phyloP scores from a whole-genome alignment of 2,797 vertebrate genomes.

The Phalanger gymnotis region DNA sequence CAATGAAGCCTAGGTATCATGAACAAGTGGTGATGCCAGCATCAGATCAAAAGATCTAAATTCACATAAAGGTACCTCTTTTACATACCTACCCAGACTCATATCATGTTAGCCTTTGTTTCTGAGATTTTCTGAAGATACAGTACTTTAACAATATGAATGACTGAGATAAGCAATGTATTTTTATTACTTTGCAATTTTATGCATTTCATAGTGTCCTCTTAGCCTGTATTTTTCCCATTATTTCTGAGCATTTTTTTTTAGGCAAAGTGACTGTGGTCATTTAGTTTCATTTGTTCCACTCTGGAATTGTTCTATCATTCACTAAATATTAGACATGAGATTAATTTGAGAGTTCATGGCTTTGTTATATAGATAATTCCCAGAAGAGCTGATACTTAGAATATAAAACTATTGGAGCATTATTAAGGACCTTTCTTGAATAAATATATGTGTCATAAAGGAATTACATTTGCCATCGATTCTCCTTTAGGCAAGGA shows the following conservation, averaged over 20 bases:
- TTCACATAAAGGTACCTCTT: neutral
- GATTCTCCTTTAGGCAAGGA: neutral
- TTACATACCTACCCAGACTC: neutral
- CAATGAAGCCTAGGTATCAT: neutral
- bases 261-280: neutral
- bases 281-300: neutral
- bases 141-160: neutral
- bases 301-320: neutral
- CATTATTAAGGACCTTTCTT: neutral
- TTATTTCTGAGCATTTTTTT: neutral
- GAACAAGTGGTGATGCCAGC: neutral
- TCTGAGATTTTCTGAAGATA: neutral
- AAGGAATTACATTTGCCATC: neutral
- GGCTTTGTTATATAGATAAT: neutral
- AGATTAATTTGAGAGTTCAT: too few relatives aligned
- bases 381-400: neutral
- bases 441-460: neutral
- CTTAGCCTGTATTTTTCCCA: fast-evolving
- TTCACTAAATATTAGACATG: neutral
- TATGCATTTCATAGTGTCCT: too few relatives aligned
- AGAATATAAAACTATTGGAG: neutral
- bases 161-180: neutral
- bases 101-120: neutral
- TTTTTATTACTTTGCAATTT: neutral
- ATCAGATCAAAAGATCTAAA: neutral